These are phyloP conservation scores for Drosophila nigromelanica DNA, from an alignment of 1,140 invertebrate genomes.

Conservation along the genomic window DNA sequence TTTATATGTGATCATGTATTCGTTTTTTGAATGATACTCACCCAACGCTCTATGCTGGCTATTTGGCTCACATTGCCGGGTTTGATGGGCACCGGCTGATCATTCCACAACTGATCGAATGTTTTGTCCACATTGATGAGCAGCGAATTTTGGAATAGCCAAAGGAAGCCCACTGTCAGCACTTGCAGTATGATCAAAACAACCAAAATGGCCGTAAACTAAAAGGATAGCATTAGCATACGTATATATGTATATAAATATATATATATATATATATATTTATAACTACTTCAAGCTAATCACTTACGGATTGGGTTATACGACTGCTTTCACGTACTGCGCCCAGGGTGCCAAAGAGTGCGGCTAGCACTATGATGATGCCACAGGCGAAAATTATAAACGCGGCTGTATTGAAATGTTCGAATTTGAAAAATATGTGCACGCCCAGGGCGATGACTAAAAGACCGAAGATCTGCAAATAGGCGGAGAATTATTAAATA, in stretches of 20 bases:
- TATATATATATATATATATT: too few species aligned
- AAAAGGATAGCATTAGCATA: neutral
- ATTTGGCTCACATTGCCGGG: constrained; percentile 77
- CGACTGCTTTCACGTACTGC: constrained; percentile 72
- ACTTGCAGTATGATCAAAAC: constrained; percentile 63
- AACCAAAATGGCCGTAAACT: constrained; percentile 66
- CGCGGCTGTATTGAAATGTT: constrained; percentile 68
- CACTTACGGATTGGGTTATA: constrained; percentile 61
- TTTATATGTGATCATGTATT: neutral
- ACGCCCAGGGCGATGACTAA: constrained; percentile 59
- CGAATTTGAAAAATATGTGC: constrained; percentile 66
- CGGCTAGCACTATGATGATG: constrained; percentile 48
- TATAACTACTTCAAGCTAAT: too few species aligned
- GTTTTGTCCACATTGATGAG: constrained; percentile 74
- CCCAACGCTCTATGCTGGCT: constrained; percentile 72
- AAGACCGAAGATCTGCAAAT: constrained; percentile 65
- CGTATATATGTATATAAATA: too few species aligned
- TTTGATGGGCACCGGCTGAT: constrained; percentile 71
- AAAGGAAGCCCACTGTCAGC: constrained; percentile 64
- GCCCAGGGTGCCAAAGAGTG: constrained; percentile 64
- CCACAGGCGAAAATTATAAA: constrained; percentile 64
- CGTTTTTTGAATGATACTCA: constrained; percentile 31
- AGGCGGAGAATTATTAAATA: constrained; percentile 20
- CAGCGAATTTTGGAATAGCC: constrained; percentile 71
- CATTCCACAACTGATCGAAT: constrained; percentile 72